Evolutionary conservation across 2,888 invertebrate genomes (phyloP), one percentile per base, ranked within the genome.

Genomic region (Orchesellides sinensis): DNA sequence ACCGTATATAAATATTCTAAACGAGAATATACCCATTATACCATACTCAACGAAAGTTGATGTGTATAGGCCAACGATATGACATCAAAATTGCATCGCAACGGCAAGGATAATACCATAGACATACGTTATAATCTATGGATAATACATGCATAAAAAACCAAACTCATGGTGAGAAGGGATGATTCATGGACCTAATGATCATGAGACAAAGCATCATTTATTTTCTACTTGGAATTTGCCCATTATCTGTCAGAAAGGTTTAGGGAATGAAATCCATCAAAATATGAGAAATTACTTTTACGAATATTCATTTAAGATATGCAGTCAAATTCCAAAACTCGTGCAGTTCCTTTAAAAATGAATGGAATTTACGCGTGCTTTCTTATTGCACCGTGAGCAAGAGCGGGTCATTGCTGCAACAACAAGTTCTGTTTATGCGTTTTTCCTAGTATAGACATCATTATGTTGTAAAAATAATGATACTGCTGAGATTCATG

Each of bases 271-370:
- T 35, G 54, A 54, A 69, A 52, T 69, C 54, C 69, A 69, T 69
- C 69, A 69, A 69, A 69, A 69, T 69, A 6, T 66, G 66, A 66
- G 66, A 66, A 66, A 66, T 66, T 66, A 17, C 69, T 32, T 69
- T 69, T n/a, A n/a, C n/a, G n/a, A n/a, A n/a, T n/a, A n/a, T n/a
- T n/a, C n/a, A n/a, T n/a, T 66, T 69, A 8, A 29, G 49, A 29
- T 63, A 21, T 40, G 63, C 63, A 19, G 32, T 12, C 4, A 14
- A 63, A 35, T 35, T 40, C 63, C 21, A 19, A 32, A 63, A 29
- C 40, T 40, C 40, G n/a, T 8, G 40, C 40, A 40, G 40, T 40
- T 40, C 10, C 40, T 40, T 40, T 40, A 40, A 40, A 40, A n/a
- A 40, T 40, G 40, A n/a, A n/a, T n/a, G 52, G 52, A 52, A 52